Evolutionary conservation across 2,888 invertebrate species (phyloP).

Genomic region (Drosophila lacicola): DNA sequence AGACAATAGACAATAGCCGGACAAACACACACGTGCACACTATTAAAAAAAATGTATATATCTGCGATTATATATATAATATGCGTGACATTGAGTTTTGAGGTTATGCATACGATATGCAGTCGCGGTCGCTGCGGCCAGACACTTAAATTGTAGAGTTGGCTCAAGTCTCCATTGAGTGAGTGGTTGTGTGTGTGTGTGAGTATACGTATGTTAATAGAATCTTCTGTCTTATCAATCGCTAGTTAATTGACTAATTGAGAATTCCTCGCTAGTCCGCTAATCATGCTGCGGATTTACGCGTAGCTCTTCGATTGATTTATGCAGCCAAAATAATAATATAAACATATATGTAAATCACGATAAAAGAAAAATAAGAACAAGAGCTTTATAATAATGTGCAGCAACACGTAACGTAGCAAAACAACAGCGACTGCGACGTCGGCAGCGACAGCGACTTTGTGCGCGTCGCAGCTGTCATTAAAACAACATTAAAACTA

Average conservation of each 20-base stretch:
- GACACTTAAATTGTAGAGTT: conserved; percentile 58
- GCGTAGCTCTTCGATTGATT: conserved; percentile 33
- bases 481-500: conserved; percentile 69
- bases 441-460: conserved; percentile 3
- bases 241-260: conserved; percentile 26
- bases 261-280: conserved; percentile 22
- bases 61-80: conserved; percentile 57
- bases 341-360: conserved; percentile 1
- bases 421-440: conserved; percentile 2
- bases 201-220: background rate
- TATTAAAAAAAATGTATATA: conserved; percentile 21
- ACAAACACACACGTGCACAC: conserved; percentile 12
- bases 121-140: conserved; percentile 21
- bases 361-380: background rate
- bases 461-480: conserved; percentile 58
- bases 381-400: conserved; percentile 9
- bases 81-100: conserved; percentile 76
- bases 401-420: conserved; percentile 3
- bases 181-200: conserved; percentile 5
- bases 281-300: conserved; percentile 29
- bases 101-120: conserved; percentile 69
- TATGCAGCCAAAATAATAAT: conserved; percentile 20
- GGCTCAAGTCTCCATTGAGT: conserved; percentile 31
- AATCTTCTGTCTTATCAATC: conserved; percentile 5
- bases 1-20: conserved; percentile 44